Conservation (phyloP, 2,888 invertebrate species). For the Panopea generosa region DNA sequence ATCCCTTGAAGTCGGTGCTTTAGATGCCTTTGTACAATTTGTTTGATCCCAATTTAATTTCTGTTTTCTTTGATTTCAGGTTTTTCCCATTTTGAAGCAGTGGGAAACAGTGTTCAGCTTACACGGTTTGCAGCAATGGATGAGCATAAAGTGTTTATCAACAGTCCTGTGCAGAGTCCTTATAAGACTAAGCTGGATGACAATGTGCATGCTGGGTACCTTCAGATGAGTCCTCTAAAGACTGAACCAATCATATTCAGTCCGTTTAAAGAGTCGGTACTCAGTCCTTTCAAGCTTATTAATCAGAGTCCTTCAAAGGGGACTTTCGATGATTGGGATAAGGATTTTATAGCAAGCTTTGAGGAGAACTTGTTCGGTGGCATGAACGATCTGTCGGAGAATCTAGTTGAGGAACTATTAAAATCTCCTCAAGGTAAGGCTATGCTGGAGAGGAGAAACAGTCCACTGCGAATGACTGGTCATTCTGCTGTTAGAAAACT, state of each 20-base stretch:
- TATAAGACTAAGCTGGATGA: slow-evolving; percentile 9
- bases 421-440: slow-evolving; percentile 69
- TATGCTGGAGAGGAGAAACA: slow-evolving; percentile 57
- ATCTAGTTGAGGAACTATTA: slow-evolving; percentile 67
- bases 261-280: slow-evolving; percentile 53
- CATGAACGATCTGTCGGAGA: slow-evolving; percentile 52
- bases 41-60: too few relatives aligned
- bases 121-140: neutral
- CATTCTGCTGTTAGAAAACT: slow-evolving; percentile 30
- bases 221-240: slow-evolving; percentile 21
- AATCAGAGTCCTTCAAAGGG: slow-evolving; percentile 58
- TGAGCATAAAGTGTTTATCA: neutral
- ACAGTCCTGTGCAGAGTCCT: slow-evolving; percentile 19
- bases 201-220: neutral
- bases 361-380: slow-evolving; percentile 75
- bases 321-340: slow-evolving; percentile 73
- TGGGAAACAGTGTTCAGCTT: neutral
- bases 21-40: too few relatives aligned
- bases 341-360: slow-evolving; percentile 72
- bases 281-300: slow-evolving; percentile 64
- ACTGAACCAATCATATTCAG: slow-evolving; percentile 38
- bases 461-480: slow-evolving; percentile 45
- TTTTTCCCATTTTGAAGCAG: neutral
- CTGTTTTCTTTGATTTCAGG: neutral
- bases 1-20: too few relatives aligned